Conservation (phyloP, 2,888 invertebrate genomes). For the Drosophila hamatofila region DNA sequence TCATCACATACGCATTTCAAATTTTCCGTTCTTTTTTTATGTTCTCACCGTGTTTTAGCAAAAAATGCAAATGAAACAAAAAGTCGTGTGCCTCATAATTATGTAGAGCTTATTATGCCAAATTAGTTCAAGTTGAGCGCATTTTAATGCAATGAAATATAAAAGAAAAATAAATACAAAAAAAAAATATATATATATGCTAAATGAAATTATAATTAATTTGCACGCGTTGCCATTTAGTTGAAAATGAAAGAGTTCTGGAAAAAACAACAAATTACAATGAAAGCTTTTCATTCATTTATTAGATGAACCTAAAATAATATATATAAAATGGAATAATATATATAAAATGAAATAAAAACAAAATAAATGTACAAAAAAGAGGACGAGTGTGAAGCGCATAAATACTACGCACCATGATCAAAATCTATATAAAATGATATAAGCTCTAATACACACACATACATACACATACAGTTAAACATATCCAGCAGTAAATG, state of each 20-base stretch:
- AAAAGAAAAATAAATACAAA: neutral
- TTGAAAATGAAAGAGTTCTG: constrained; percentile 44
- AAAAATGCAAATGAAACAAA: constrained; percentile 33
- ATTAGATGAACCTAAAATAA: constrained; percentile 28
- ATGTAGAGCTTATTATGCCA: constrained; percentile 71
- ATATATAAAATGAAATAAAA: constrained; percentile 13
- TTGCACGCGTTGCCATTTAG: constrained; percentile 67
- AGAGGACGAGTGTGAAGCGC: constrained; percentile 19
- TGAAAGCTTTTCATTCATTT: constrained; percentile 33
- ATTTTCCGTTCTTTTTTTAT: constrained; percentile 5
- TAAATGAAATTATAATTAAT: constrained; percentile 31
- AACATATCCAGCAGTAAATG: constrained; percentile 59
- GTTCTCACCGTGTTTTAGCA: constrained; percentile 24
- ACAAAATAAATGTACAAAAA: constrained; percentile 46
- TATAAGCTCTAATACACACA: constrained; percentile 18
- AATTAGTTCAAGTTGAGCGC: constrained; percentile 53
- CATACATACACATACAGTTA: constrained; percentile 19
- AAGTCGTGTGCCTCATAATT: constrained; percentile 63
- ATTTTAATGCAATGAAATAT: constrained; percentile 14
- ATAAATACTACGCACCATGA: constrained; percentile 25
- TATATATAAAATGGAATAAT: neutral
- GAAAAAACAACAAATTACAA: constrained; percentile 1
- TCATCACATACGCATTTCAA: neutral
- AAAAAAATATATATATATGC: constrained; percentile 17
- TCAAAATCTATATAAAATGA: constrained; percentile 34